Percentiles rank a stretch among this genome's conserved stretches.
Evolutionary conservation across 2,113 vertebrate genomes (phyloP).

Genomic region (Todiramphus chloris): DNA sequence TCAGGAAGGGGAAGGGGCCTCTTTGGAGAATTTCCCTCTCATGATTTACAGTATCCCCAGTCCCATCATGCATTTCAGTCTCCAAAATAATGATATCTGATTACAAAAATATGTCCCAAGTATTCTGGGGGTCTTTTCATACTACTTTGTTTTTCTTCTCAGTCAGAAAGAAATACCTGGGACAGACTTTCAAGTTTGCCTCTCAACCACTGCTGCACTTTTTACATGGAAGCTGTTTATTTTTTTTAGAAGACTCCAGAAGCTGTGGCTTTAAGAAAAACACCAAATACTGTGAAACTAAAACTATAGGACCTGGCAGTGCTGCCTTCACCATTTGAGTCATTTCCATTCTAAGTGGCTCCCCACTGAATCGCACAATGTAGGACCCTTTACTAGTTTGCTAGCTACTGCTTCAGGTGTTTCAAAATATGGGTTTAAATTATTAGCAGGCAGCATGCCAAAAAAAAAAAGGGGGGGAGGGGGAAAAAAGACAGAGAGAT

Average conservation of each 20-base stretch:
- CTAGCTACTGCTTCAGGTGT: neutral
- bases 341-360: neutral
- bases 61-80: neutral
- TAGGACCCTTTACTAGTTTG: neutral
- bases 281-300: neutral
- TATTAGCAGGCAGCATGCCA: neutral
- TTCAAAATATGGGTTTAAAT: neutral
- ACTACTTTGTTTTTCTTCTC: neutral
- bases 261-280: neutral
- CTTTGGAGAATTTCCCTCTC: neutral
- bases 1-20: neutral
- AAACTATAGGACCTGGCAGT: neutral
- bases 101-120: neutral
- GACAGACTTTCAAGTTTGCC: neutral
- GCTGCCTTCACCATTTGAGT: neutral
- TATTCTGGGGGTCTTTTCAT: neutral
- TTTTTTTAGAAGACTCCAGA: neutral
- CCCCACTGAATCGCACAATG: neutral
- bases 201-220: neutral
- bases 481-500: neutral
- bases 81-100: neutral
- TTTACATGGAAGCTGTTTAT: neutral
- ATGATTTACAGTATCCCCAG: neutral
- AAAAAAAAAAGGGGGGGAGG: neutral
- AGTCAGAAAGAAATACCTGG: neutral